These are phyloP conservation scores for Pogona vitticeps DNA, from an alignment of 2,113 vertebrate species.

Conservation along the genomic window DNA sequence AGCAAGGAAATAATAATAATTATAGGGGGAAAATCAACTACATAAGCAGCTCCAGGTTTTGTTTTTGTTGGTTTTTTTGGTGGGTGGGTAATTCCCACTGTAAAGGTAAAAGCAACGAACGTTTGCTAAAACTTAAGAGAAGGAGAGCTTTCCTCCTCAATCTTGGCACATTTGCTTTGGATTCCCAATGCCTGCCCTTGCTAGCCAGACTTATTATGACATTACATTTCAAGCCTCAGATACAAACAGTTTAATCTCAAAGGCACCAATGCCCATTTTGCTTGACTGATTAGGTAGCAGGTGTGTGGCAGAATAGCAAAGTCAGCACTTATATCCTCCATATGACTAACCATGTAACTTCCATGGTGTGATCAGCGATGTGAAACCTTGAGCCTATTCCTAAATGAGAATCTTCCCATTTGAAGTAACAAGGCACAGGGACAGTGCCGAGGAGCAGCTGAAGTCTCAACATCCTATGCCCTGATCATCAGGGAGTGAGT, in stretches of 20 bases:
- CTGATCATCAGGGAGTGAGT: not conserved
- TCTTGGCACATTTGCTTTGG: not conserved
- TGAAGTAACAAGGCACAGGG: not conserved
- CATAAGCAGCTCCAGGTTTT: not conserved
- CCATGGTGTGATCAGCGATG: not conserved
- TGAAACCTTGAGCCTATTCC: not conserved
- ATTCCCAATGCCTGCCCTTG: not conserved
- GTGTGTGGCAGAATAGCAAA: not conserved
- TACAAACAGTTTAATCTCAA: not conserved
- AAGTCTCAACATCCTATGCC: not conserved
- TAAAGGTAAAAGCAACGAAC: not conserved
- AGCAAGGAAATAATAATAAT: not conserved
- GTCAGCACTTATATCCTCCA: not conserved
- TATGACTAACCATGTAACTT: not conserved
- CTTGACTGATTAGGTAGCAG: not conserved
- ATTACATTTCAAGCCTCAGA: not conserved
- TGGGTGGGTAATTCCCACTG: not conserved
- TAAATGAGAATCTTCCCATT: not conserved
- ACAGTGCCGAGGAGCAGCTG: not conserved
- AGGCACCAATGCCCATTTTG: not conserved
- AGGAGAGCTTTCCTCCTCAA: not conserved
- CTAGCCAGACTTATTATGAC: not conserved
- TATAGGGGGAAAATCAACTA: not conserved
- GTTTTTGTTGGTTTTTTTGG: no score
- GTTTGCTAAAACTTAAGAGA: not conserved